These are phyloP conservation scores for Neostethus bicornis DNA, from an alignment of 2,797 vertebrate genomes.

Conservation along the genomic window DNA sequence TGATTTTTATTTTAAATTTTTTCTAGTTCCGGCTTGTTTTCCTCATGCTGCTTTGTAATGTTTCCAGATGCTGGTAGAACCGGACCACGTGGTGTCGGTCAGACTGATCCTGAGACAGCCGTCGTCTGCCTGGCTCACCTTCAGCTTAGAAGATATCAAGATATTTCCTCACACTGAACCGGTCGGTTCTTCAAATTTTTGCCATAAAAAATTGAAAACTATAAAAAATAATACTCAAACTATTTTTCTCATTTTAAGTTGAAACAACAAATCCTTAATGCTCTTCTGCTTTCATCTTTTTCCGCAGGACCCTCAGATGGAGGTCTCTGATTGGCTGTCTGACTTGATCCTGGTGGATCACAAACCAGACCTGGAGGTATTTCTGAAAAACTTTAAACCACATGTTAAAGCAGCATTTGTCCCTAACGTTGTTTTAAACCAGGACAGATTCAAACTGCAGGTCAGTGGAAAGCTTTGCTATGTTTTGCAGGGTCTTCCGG, in stretches of 20 bases:
- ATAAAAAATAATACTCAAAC: too few relatives aligned
- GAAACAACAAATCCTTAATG: too few relatives aligned
- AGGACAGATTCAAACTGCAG: too few relatives aligned
- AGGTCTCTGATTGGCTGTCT: conserved; percentile 90
- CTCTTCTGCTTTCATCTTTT: neutral
- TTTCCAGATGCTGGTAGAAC: conserved; percentile 86
- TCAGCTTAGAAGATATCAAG: conserved; percentile 88
- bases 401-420: too few relatives aligned
- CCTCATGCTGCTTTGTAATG: neutral
- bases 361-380: conserved; percentile 78
- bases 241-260: too few relatives aligned
- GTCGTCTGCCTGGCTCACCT: conserved; percentile 90
- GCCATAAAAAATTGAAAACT: neutral
- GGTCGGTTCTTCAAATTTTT: conserved; percentile 14
- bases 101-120: conserved; percentile 92
- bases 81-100: conserved; percentile 83
- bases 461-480: too few relatives aligned
- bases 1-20: too few relatives aligned
- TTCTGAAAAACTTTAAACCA: neutral
- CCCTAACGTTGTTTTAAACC: too few relatives aligned
- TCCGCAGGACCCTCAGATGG: conserved; percentile 84
- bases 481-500: conserved; percentile 84
- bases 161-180: conserved; percentile 81
- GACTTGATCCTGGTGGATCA: conserved; percentile 84
- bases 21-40: too few relatives aligned